Evolutionary conservation across 2,113 vertebrate genomes (phyloP).

Genomic region (Hippocampus mohnikei): DNA sequence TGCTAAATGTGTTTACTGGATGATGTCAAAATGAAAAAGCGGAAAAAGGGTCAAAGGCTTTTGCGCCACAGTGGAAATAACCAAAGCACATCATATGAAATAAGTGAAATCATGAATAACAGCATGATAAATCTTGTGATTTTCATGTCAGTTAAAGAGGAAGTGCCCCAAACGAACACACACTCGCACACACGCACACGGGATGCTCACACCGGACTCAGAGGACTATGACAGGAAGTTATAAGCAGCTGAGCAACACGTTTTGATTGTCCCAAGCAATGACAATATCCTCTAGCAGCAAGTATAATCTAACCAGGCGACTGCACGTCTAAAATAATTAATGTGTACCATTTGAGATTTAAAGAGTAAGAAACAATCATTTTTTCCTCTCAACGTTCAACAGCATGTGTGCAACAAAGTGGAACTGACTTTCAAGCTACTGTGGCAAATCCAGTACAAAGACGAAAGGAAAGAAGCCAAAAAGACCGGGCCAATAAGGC

Average conservation of each 20-base stretch:
- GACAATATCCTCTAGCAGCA: not conserved
- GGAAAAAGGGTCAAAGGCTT: not conserved
- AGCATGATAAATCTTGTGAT: constrained; percentile 13
- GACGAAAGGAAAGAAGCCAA: not conserved
- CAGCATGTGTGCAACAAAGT: not conserved
- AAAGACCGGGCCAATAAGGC: not conserved
- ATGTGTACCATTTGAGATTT: not conserved
- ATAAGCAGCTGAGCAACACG: constrained; percentile 2
- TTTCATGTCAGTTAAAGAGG: not conserved
- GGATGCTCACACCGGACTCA: not conserved
- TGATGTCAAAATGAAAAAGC: not conserved
- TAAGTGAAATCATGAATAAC: not conserved
- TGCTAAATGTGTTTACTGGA: not conserved
- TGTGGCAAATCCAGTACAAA: not conserved
- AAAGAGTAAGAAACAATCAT: not conserved
- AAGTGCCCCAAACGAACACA: constrained; percentile 9
- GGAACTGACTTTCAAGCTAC: not conserved
- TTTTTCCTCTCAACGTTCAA: not conserved
- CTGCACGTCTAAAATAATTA: not conserved
- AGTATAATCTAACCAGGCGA: not conserved
- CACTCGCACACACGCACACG: not conserved
- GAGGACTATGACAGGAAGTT: constrained; percentile 21
- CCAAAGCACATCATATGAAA: not conserved
- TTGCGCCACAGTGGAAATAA: not conserved
- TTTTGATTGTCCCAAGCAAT: not conserved